These are phyloP conservation scores for Lonchura striata DNA, from an alignment of 2,113 vertebrate species.

Conservation along the genomic window DNA sequence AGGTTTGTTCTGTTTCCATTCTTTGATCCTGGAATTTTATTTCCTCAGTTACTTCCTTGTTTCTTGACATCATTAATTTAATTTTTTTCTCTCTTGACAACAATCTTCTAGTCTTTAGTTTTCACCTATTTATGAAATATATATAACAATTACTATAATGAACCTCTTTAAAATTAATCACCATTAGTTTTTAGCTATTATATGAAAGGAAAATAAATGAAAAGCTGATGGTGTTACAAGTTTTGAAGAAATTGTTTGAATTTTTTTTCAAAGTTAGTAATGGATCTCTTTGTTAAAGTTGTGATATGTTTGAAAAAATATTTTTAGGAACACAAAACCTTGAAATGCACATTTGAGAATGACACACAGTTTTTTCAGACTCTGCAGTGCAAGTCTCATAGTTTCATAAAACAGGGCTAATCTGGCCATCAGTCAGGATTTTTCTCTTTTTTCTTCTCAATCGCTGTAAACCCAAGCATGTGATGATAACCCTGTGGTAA, in stretches of 20 bases:
- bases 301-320: neutral
- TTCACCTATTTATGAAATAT: neutral
- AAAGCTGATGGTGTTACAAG: neutral
- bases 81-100: neutral
- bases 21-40: neutral
- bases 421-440: neutral
- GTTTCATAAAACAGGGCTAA: neutral
- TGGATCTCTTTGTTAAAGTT: neutral
- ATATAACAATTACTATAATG: neutral
- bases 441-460: neutral
- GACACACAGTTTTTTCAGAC: neutral
- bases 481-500: neutral
- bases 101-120: neutral
- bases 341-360: neutral
- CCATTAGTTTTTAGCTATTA: neutral
- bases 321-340: neutral
- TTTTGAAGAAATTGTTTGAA: neutral
- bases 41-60: neutral
- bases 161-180: neutral
- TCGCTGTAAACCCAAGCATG: no score
- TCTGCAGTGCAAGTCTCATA: no score
- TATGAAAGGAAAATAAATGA: neutral
- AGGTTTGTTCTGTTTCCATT: neutral
- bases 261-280: neutral
- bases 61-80: neutral